Percentiles rank a stretch among this genome's conserved stretches.
These are phyloP conservation scores for Aethes cnicana DNA, from an alignment of 2,888 invertebrate species.

Conservation along the genomic window DNA sequence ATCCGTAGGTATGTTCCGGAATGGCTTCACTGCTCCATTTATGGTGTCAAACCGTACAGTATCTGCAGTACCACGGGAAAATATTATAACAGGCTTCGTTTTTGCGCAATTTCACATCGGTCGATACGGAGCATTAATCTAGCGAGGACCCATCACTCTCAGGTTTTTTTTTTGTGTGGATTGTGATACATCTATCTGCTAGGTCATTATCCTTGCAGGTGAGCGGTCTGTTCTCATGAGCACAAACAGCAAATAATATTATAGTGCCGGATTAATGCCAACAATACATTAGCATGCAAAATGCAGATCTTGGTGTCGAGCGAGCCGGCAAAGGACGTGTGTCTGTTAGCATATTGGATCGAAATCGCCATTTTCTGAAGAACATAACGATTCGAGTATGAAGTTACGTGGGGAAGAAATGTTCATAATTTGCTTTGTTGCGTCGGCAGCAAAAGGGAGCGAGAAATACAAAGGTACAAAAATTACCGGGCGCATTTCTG, in stretches of 20 bases:
- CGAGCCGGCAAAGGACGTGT: conserved; percentile 7
- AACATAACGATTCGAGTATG: conserved; percentile 6
- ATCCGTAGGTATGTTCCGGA: no score
- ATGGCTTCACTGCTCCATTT: no score
- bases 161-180: conserved; percentile 18
- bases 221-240: conserved; percentile 6
- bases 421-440: conserved; percentile 6
- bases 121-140: conserved; percentile 26
- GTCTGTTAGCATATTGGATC: background rate
- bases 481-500: conserved; percentile 3
- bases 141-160: conserved; percentile 15
- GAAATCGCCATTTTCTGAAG: conserved; percentile 11
- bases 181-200: conserved; percentile 16
- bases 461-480: conserved; percentile 7
- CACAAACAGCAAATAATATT: background rate
- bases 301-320: conserved; percentile 7
- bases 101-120: conserved; percentile 16
- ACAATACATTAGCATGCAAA: conserved; percentile 10
- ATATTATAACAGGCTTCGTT: conserved; percentile 18
- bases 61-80: no score
- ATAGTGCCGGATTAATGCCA: conserved; percentile 17
- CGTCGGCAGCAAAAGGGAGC: background rate
- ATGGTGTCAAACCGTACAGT: no score
- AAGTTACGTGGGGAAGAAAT: conserved; percentile 9
- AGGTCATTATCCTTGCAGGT: conserved; percentile 24